Base-by-base conservation (phyloP, 2,113 vertebrate genomes). In the Oenanthe melanoleuca region DNA sequence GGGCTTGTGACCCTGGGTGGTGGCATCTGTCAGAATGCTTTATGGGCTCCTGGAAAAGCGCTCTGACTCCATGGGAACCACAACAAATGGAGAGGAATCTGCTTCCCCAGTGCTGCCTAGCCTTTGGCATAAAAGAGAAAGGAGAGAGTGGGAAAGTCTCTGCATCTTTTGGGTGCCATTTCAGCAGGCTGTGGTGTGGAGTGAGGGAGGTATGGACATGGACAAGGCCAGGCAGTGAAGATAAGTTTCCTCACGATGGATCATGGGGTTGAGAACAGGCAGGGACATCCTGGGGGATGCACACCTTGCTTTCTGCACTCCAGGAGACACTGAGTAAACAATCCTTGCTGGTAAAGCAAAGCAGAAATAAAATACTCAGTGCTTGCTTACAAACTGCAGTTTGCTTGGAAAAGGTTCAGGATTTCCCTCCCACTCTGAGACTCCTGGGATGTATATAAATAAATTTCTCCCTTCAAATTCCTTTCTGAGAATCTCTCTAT, bases 1-100 rank as follows among this genome's bases (percentile, higher is more conserved):
- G 40, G 0, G 0, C 47, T 38, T 0, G 0, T 75, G 33, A 38
- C 57, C 25, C 18, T n/a, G 47, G 67, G 25, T 29, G 57, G 11
- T 19, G 60, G 14, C 37, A 15, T 9, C 31, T 86, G 67, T n/a
- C 44, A 55, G 12, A 47, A 31, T 31, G 53, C 40, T 86, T 57
- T 40, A 1, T 49, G 66, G 42, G 12, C 28, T 42, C 69, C 28
- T 33, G 61, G 34, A 44, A 72, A 29, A 20, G 33, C 28, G 75
- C 55, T 86, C 31, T 86, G 56, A 11, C 33, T 8, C 71, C 28
- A 2, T 2, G 20, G 66, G 19, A 69, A 25, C 65, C 40, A 23
- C 24, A 19, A 17, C 19, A 38, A 14, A 47, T 15, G 5, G 3
- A 8, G 28, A 20, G 56, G 61, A 12, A 63, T 33, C 64, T 80